phyloP scores from a whole-genome alignment of 1,140 invertebrate genomes.

The Macrobrachium rosenbergii region DNA sequence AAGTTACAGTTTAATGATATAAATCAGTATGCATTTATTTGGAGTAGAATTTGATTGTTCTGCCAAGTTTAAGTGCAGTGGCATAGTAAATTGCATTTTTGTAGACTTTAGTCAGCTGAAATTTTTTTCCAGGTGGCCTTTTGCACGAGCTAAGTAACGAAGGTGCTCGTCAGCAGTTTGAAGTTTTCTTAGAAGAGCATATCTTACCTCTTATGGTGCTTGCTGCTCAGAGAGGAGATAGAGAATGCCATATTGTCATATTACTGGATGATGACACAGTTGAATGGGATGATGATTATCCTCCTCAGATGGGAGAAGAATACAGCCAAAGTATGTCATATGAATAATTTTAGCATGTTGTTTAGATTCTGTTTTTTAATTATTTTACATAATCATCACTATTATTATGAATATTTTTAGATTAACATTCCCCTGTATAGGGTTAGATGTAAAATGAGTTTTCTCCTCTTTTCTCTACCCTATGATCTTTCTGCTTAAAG shows the following conservation, averaged over 20 bases:
- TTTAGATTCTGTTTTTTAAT: not conserved
- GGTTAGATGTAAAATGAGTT: too few species aligned
- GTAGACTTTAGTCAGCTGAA: too few species aligned
- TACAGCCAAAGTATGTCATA: slow-evolving; percentile 88
- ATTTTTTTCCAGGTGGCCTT: slow-evolving; percentile 80
- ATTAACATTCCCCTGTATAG: too few species aligned
- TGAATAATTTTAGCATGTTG: not conserved
- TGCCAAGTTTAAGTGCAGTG: too few species aligned
- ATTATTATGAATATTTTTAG: too few species aligned
- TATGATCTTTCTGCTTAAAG: too few species aligned
- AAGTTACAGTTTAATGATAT: too few species aligned
- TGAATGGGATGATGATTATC: slow-evolving; percentile 99
- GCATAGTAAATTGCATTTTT: too few species aligned
- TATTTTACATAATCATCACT: not conserved
- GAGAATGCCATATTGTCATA: slow-evolving; percentile 95
- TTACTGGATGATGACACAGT: slow-evolving; percentile 95
- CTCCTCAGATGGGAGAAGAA: slow-evolving; percentile 98
- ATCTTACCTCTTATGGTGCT: slow-evolving; percentile 97
- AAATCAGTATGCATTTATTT: too few species aligned
- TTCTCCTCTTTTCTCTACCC: too few species aligned
- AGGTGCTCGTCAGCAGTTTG: slow-evolving; percentile 96
- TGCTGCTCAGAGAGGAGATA: slow-evolving; percentile 89
- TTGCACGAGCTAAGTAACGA: slow-evolving; percentile 99
- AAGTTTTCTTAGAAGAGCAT: slow-evolving; percentile 94
- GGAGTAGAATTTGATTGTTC: too few species aligned